These are phyloP conservation scores for Saguinus midas DNA, from an alignment of 2,113 vertebrate genomes.

Conservation along the genomic window DNA sequence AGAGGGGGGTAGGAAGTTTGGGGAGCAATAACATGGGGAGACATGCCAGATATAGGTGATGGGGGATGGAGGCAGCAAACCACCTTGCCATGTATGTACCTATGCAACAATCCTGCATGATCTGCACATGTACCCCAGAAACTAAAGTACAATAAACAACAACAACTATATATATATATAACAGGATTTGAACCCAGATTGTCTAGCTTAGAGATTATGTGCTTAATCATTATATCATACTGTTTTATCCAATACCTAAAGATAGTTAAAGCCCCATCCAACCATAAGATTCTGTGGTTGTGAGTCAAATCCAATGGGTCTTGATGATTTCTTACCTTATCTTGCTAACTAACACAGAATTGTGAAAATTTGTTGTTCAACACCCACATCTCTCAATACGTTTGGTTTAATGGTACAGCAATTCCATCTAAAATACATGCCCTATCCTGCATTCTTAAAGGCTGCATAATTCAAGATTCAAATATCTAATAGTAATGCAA, in stretches of 20 bases:
- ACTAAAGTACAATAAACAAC: no score
- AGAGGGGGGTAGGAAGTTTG: no score
- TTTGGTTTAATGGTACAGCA: neutral
- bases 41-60: no score
- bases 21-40: no score
- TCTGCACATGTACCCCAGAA: no score
- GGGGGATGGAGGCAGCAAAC: no score
- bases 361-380: neutral
- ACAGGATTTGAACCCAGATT: constrained; percentile 7
- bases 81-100: no score
- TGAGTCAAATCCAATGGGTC: neutral
- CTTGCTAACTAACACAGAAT: constrained; percentile 14
- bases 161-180: neutral
- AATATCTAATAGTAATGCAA: constrained; percentile 46
- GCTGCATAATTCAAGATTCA: constrained; percentile 31
- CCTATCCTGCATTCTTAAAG: constrained; percentile 47
- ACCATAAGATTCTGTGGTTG: neutral
- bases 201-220: neutral
- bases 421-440: constrained; percentile 18
- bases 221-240: neutral
- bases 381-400: neutral
- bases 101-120: no score
- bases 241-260: neutral
- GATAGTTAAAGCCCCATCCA: neutral
- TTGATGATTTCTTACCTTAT: neutral